Percentiles rank a stretch among this genome's conserved stretches.
These are phyloP conservation scores for Coronaproctus castanopsis DNA, from an alignment of 2,888 invertebrate species.

Conservation along the genomic window DNA sequence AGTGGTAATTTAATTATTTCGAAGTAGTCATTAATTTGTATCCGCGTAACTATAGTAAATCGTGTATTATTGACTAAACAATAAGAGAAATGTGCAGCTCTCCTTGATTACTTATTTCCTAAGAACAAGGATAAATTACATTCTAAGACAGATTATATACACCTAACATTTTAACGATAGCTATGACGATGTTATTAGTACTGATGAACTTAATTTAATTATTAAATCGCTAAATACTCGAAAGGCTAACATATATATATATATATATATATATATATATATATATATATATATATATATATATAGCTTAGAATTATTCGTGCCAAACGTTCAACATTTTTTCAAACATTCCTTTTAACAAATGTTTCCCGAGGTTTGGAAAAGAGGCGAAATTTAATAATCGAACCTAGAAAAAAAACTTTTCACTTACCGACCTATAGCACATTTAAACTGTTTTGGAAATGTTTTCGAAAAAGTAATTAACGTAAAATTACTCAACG, in stretches of 20 bases:
- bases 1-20: no score
- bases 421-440: not conserved
- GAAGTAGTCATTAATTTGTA: no score
- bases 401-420: not conserved
- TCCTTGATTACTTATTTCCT: not conserved
- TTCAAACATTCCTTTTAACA: not conserved
- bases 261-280: no score
- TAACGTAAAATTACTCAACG: not conserved
- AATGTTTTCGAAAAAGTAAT: not conserved
- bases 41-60: not conserved
- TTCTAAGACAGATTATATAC: not conserved
- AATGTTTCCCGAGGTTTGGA: not conserved
- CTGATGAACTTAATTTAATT: not conserved
- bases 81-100: not conserved
- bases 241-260: not conserved
- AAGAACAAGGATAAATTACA: not conserved
- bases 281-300: no score
- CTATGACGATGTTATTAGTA: not conserved
- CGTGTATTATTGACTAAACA: not conserved
- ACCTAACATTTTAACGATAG: not conserved
- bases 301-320: not conserved
- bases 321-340: not conserved
- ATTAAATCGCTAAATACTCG: not conserved
- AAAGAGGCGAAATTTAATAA: not conserved
- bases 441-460: not conserved